These are phyloP conservation scores for Gyrodactylus salaris DNA, from an alignment of 1,140 invertebrate species.

Conservation along the genomic window DNA sequence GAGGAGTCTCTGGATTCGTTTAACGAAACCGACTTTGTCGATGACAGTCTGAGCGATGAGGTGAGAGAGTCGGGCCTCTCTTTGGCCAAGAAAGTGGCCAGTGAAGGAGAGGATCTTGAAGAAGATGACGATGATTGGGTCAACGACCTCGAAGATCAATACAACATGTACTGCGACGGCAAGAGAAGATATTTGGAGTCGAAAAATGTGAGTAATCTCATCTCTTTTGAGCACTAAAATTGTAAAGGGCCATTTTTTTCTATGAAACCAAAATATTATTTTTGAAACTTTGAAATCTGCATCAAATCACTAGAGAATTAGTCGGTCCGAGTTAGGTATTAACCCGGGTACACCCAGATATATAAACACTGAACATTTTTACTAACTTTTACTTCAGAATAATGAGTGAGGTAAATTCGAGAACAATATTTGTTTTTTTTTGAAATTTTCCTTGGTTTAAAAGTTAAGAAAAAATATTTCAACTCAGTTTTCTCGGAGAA, in stretches of 20 bases:
- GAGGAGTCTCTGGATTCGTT: background rate
- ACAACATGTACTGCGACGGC: background rate
- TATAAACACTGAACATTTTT: too few relatives aligned
- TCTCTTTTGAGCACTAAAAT: background rate
- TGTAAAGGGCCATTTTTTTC: background rate
- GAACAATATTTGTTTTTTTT: too few relatives aligned
- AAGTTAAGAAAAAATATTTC: too few relatives aligned
- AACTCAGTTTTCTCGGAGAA: too few relatives aligned
- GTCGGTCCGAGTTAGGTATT: too few relatives aligned
- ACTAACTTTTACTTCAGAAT: too few relatives aligned
- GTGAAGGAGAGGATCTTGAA: background rate
- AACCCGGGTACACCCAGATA: too few relatives aligned
- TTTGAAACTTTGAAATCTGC: too few relatives aligned
- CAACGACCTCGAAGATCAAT: background rate
- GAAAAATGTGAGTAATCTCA: background rate
- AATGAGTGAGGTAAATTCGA: too few relatives aligned
- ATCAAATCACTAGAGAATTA: too few relatives aligned
- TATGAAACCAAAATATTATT: too few relatives aligned
- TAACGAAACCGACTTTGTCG: background rate
- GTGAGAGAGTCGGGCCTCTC: background rate
- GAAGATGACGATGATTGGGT: background rate
- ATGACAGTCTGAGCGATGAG: background rate
- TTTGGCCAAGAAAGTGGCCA: background rate
- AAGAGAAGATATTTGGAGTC: background rate
- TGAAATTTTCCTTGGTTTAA: too few relatives aligned